Evolutionary conservation across 2,888 invertebrate species (phyloP).

Genomic region (Idaea straminata): DNA sequence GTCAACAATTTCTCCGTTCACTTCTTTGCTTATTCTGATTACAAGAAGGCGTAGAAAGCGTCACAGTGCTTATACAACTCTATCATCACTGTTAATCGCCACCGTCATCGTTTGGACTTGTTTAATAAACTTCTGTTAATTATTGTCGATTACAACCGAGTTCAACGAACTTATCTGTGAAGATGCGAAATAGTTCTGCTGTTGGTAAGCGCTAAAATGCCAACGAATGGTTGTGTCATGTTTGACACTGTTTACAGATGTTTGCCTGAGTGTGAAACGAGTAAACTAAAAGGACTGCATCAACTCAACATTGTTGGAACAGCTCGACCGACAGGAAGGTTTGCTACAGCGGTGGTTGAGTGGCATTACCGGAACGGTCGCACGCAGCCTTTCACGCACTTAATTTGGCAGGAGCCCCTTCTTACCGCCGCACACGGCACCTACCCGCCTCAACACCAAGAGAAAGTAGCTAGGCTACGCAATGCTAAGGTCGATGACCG

Average conservation of each 20-base stretch:
- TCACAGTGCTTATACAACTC: conserved; percentile 68
- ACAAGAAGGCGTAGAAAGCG: conserved; percentile 69
- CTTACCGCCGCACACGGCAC: conserved; percentile 54
- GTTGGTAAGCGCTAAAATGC: conserved; percentile 35
- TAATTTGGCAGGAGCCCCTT: conserved; percentile 78
- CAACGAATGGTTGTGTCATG: conserved; percentile 11
- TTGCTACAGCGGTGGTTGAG: conserved; percentile 32
- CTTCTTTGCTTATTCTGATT: conserved; percentile 68
- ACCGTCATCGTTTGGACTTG: conserved; percentile 39
- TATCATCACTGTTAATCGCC: conserved; percentile 50
- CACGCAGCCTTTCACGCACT: conserved; percentile 76
- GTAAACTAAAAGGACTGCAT: conserved; percentile 8
- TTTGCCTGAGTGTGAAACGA: neutral
- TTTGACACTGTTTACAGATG: neutral
- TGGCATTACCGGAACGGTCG: conserved; percentile 54
- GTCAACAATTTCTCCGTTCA: conserved; percentile 71
- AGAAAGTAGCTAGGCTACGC: conserved; percentile 80
- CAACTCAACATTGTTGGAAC: conserved; percentile 27
- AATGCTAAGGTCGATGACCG: conserved; percentile 77
- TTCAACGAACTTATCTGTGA: conserved; percentile 56
- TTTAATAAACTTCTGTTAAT: conserved; percentile 48
- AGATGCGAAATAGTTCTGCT: conserved; percentile 40
- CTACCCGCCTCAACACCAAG: conserved; percentile 61
- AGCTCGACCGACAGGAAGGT: conserved; percentile 39
- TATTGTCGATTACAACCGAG: conserved; percentile 51